Base-by-base conservation (phyloP, 2,797 vertebrate species). In the Chaunax sp. region DNA sequence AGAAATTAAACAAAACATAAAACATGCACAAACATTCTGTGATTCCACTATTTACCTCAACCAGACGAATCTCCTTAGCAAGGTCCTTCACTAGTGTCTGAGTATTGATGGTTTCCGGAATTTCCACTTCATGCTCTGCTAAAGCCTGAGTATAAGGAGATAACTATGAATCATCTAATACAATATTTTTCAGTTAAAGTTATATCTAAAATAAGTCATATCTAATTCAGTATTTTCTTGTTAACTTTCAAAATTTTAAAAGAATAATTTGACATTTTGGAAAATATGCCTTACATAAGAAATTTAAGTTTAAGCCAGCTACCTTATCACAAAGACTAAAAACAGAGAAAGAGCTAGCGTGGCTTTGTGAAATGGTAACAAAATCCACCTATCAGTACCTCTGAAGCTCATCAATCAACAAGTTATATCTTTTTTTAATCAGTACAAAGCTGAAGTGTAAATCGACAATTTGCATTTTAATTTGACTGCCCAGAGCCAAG, bases 1-100 rank as follows among this genome's bases (percentile, higher is more conserved):
- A 19, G 7, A 20, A 13, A 20, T 16, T 12, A 41, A 43, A 64
- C 9, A 49, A 30, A 52, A 14, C 0, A 16, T 38, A 40, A 40
- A 64, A 18, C 4, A 51, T 33, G 20, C 20, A 2, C 19, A 52
- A 23, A 23, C 4, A n/a, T 22, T 64, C 2, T 44, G 2, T 44
- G 15, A 64, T 56, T 58, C 26, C 11, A 22, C 13, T 25, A 60
- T 81, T 92, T 88, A 97, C 96, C 93, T 97, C 96, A 65, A 96
- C 96, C 65, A 97, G 92, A 40, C 96, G 94, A 67, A 97, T 96
- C 91, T 98, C 96, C 83, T 96, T 97, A 73, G 95, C 96, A 84
- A 97, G 88, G 77, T 97, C 96, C 87, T 96, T 97, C 65, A 98
- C 94, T 47, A 98, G 90, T 37, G 94, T 95, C 54, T 93, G 94